Percentiles rank a stretch among this genome's conserved stretches.
Conservation (phyloP, 2,113 vertebrate species). For the Petromus typicus region DNA sequence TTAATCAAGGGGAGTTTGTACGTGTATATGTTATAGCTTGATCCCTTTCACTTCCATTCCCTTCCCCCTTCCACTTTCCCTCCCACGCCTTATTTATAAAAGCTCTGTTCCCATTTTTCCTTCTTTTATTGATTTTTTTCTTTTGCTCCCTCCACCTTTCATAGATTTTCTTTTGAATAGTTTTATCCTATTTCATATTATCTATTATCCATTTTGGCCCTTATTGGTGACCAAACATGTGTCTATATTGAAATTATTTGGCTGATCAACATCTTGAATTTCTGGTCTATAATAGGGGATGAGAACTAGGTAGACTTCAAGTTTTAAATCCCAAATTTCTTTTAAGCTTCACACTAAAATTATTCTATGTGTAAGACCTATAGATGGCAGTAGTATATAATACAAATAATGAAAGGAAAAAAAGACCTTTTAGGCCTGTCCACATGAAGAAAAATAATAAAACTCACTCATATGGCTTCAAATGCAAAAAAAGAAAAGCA, state of each 20-base stretch:
- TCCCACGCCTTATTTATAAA: too few relatives aligned
- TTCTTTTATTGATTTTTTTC: too few relatives aligned
- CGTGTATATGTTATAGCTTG: too few relatives aligned
- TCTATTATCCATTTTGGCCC: too few relatives aligned
- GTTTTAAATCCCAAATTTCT: slow-evolving; percentile 30
- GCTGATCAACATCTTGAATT: neutral
- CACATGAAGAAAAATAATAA: slow-evolving; percentile 8
- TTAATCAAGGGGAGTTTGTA: too few relatives aligned
- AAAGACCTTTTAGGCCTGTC: neutral
- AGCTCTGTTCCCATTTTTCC: too few relatives aligned
- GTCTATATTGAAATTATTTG: neutral
- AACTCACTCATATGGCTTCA: slow-evolving; percentile 13
- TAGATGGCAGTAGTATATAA: slow-evolving; percentile 78
- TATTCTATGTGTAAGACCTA: slow-evolving; percentile 51
- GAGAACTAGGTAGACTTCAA: neutral
- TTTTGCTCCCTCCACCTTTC: too few relatives aligned
- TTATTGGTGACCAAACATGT: neutral
- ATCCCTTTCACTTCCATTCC: too few relatives aligned
- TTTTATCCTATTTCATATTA: too few relatives aligned
- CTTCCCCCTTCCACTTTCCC: too few relatives aligned
- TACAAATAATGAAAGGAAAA: slow-evolving; percentile 54
- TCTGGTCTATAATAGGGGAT: neutral
- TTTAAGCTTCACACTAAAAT: slow-evolving; percentile 6
- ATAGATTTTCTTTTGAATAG: too few relatives aligned
- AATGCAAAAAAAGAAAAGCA: slow-evolving; percentile 13